Conservation (phyloP, 2,113 vertebrate species). For the Eptesicus fuscus region DNA sequence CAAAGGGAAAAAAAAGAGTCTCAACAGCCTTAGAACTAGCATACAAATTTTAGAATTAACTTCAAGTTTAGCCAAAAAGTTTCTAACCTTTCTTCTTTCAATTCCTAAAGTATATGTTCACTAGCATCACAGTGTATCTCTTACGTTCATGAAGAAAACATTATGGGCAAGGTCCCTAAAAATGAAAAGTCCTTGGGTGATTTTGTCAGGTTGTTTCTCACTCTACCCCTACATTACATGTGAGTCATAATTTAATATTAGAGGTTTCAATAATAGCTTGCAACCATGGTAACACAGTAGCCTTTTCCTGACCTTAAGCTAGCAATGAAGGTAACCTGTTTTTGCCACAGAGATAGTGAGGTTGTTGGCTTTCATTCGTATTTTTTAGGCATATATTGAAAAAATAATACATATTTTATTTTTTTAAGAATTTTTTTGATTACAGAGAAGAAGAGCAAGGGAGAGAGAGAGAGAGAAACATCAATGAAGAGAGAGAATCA, state of each 20-base stretch:
- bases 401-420: slow-evolving; percentile 26
- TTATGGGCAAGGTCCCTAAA: slow-evolving; percentile 36
- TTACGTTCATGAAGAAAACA: neutral
- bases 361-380: slow-evolving; percentile 59
- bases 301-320: slow-evolving; percentile 74
- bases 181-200: slow-evolving; percentile 62
- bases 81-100: slow-evolving; percentile 40
- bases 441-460: no score
- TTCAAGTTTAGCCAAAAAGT: slow-evolving; percentile 41
- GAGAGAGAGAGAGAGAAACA: no score
- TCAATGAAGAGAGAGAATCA: no score
- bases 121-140: slow-evolving; percentile 31
- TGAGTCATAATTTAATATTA: slow-evolving; percentile 75
- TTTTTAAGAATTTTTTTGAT: no score
- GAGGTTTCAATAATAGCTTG: slow-evolving; percentile 72
- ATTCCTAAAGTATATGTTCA: slow-evolving; percentile 26
- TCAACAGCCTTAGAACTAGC: slow-evolving; percentile 46
- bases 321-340: slow-evolving; percentile 68
- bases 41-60: slow-evolving; percentile 43
- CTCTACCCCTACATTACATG: slow-evolving; percentile 56
- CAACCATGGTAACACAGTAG: slow-evolving; percentile 76
- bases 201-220: slow-evolving; percentile 55
- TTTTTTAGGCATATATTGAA: slow-evolving; percentile 45
- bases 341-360: slow-evolving; percentile 50
- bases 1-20: slow-evolving; percentile 34